A percentile compares a stretch with the other conserved stretches of the same genome.
These are phyloP conservation scores for Vireo griseus DNA, from an alignment of 2,797 vertebrate genomes.

Conservation along the genomic window DNA sequence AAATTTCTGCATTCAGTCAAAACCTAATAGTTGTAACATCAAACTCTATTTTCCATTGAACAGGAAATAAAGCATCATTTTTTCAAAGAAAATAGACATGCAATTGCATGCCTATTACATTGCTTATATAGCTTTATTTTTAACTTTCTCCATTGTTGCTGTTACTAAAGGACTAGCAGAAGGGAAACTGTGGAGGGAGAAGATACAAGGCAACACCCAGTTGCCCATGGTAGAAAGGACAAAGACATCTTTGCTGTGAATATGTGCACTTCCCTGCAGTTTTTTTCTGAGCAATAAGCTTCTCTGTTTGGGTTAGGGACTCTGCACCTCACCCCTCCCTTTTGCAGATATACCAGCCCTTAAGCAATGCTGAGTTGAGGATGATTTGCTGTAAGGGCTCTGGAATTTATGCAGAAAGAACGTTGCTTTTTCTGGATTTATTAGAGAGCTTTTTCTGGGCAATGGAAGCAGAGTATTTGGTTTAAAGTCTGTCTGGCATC, in stretches of 20 bases:
- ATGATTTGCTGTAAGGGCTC: background rate
- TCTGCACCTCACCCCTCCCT: background rate
- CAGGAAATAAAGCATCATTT: slow-evolving; percentile 53
- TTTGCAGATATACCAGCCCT: background rate
- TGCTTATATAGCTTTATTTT: slow-evolving; percentile 49
- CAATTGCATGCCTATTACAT: slow-evolving; percentile 63
- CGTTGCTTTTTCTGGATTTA: background rate
- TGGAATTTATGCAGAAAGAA: background rate
- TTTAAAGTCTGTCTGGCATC: background rate
- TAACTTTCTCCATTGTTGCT: background rate
- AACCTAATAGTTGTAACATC: slow-evolving; percentile 58
- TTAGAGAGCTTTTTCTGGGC: background rate
- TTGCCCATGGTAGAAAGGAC: background rate
- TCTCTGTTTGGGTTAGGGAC: background rate
- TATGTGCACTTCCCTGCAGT: background rate
- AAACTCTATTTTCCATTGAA: slow-evolving; percentile 53
- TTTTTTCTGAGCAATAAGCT: background rate
- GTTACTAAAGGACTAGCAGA: background rate
- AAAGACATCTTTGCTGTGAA: background rate
- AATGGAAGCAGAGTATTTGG: background rate
- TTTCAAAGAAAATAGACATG: slow-evolving; percentile 43
- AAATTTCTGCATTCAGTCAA: slow-evolving; percentile 62
- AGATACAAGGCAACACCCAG: background rate
- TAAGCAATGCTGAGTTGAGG: background rate
- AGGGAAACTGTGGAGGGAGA: background rate